Base-by-base conservation (phyloP, 92 coral and sea anemone species). In the Zoanthus sansibaricus region DNA sequence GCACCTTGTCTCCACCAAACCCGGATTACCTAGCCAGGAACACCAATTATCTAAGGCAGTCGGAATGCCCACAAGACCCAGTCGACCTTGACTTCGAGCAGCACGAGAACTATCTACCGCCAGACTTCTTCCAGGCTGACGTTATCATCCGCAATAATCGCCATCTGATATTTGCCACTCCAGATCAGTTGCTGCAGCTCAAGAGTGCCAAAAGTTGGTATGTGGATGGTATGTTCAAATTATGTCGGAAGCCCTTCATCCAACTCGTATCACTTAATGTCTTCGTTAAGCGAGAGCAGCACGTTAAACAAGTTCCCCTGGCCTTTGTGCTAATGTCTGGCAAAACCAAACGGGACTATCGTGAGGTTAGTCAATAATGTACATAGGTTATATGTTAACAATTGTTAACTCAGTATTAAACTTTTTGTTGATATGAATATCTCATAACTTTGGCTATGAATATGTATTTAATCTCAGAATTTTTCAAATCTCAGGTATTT, bases 191-290 rank as follows among this genome's bases (percentile, higher is more conserved):
- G 7, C 77, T 13, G 52, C 47, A 37, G 17, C 77, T 72, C 49
- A 72, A 72, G 8, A 72, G 51, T 15, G 77, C 77, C 32, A 72
- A 72, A 32, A 45, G 77, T 72, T 72, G 54, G 54, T 72, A 72
- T 33, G 42, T 33, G 42, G 42, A 33, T 3, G 42, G 42, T 33
- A 33, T 3, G 42, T 33, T 33, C 42, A 72, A 72, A 52, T 45
- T 72, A 33, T 42, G 7, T 55, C 51, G 78, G 13, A 17, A 74
- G 78, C 49, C 75, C 75, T 70, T 70, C 45, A 31, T 10, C 45
- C 42, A 70, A 33, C 75, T 70, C 6, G 13, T 70, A 5, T 20
- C 75, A 5, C 14, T 70, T 4, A 70, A 70, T 42, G 75, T 45
- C 33, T 70, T 70, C 42, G 75, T 33, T 31, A 70, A 70, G 42